Evolutionary conservation across 53 echinoderm and acorn worm genomes (phyloP), one percentile per base, ranked within the genome.

Genomic region (Echinarachnius parma): DNA sequence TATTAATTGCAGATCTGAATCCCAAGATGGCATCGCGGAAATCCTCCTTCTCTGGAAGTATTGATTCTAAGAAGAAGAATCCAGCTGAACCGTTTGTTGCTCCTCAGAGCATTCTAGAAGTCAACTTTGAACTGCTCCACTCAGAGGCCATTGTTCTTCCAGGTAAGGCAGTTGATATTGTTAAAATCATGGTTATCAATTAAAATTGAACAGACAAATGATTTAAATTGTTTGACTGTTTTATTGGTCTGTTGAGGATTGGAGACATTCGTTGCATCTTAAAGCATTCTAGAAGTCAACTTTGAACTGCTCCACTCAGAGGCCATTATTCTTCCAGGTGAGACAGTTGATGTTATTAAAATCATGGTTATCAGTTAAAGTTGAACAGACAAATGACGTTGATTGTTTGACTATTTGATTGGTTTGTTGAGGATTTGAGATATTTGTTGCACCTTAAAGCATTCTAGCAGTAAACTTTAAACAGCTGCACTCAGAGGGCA

Each of bases 231-330:
- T n/a, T n/a, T n/a, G n/a, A n/a, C n/a, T n/a, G n/a, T n/a, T n/a
- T n/a, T n/a, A n/a, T n/a, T n/a, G n/a, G n/a, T n/a, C n/a, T n/a
- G n/a, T n/a, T n/a, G n/a, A n/a, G n/a, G n/a, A n/a, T n/a, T n/a
- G n/a, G n/a, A 16, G 4, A 32, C 70, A 25, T 50, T 69, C 33
- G 52, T 33, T 0, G 54, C 54, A 3, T 53, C 70, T 53, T 53
- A 69, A 35, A 69, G 70, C 24, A 53, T 53, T 4, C 25, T 69
- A 15, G 70, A 69, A 36, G 62, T 83, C 29, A 77, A 89, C 56
- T 89, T 89, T 89, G 89, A 89, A 64, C 31, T 85, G 14, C 77
- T 89, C 44, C 81, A 80, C 37, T 89, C 85, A 14, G 71, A 61
- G 48, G 89, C 89, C 28, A 62, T 84, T 27, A 36, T 77, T 26